A percentile compares a stretch with the other conserved stretches of the same genome.
phyloP scores from a whole-genome alignment of 2,888 invertebrate species.

The Scaeva pyrastri region DNA sequence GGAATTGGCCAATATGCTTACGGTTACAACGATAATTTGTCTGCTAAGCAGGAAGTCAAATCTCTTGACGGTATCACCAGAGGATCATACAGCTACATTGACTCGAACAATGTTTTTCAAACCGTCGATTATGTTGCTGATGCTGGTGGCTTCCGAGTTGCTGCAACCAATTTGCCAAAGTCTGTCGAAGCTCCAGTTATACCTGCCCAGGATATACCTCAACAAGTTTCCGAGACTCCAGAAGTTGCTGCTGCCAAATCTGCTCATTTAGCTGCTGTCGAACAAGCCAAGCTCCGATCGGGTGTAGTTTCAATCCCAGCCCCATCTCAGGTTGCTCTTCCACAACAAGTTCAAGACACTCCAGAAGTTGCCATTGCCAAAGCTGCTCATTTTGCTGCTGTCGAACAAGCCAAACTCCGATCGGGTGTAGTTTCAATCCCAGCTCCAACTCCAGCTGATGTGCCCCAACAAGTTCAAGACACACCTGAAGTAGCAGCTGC shows the following conservation, averaged over 20 bases:
- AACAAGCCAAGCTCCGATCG: too few relatives aligned
- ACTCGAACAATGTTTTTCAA: constrained; percentile 86
- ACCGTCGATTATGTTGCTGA: constrained; percentile 86
- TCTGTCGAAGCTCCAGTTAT: constrained; percentile 74
- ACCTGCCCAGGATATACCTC: not conserved
- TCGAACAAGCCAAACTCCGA: too few relatives aligned
- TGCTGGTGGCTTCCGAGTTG: constrained; percentile 87
- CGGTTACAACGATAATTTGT: constrained; percentile 86
- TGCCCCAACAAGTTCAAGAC: too few relatives aligned
- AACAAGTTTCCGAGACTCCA: not conserved
- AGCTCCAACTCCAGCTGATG: too few relatives aligned
- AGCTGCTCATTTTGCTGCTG: too few relatives aligned
- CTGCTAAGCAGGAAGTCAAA: constrained; percentile 86
- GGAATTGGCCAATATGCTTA: constrained; percentile 76
- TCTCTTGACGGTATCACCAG: constrained; percentile 86
- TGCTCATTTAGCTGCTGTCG: too few relatives aligned
- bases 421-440: too few relatives aligned
- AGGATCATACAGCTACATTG: constrained; percentile 87
- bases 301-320: too few relatives aligned
- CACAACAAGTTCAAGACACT: constrained; percentile 1
- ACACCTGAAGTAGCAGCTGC: too few relatives aligned
- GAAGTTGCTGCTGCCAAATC: constrained; percentile 6
- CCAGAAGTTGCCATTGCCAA: constrained; percentile 5
- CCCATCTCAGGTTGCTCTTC: too few relatives aligned
- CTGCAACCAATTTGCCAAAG: constrained; percentile 86